Percentiles rank a stretch among this genome's conserved stretches.
These are phyloP conservation scores for Herminia tarsipennalis DNA, from an alignment of 2,888 invertebrate species.

Conservation along the genomic window DNA sequence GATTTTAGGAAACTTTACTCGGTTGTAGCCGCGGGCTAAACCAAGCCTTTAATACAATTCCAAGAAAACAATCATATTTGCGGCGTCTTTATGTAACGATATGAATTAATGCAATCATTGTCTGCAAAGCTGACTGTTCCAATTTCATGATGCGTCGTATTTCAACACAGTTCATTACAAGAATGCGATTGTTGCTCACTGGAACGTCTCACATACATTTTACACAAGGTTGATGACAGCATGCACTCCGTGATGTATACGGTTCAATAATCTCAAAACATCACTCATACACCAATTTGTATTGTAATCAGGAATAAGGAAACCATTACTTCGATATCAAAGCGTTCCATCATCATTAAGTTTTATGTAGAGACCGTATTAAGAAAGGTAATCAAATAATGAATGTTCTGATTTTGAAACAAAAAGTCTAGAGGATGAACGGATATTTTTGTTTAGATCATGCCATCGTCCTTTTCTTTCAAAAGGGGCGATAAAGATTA, in stretches of 20 bases:
- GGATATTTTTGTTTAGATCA: conserved; percentile 51
- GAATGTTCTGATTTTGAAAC: conserved; percentile 3
- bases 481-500: conserved; percentile 53
- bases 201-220: conserved; percentile 17
- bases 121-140: conserved; percentile 39
- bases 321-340: conserved; percentile 11
- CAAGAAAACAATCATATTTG: conserved; percentile 5
- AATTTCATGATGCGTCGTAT: conserved; percentile 40
- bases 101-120: conserved; percentile 46
- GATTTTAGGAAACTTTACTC: no score
- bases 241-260: conserved; percentile 24
- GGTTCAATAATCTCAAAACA: conserved; percentile 44
- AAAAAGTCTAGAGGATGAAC: conserved; percentile 2
- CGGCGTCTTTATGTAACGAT: conserved; percentile 40
- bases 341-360: conserved; percentile 11
- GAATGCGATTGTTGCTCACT: conserved; percentile 28
- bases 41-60: neutral
- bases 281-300: conserved; percentile 12
- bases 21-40: no score
- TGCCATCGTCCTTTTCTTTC: conserved; percentile 51
- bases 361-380: neutral
- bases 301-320: conserved; percentile 3
- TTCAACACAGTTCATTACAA: conserved; percentile 36
- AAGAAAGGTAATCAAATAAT: neutral
- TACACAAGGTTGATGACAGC: conserved; percentile 25